Percentiles rank a stretch among this genome's conserved stretches.
Evolutionary conservation across 2,797 vertebrate genomes (phyloP).

Genomic region (Hozukius guyotensis): DNA sequence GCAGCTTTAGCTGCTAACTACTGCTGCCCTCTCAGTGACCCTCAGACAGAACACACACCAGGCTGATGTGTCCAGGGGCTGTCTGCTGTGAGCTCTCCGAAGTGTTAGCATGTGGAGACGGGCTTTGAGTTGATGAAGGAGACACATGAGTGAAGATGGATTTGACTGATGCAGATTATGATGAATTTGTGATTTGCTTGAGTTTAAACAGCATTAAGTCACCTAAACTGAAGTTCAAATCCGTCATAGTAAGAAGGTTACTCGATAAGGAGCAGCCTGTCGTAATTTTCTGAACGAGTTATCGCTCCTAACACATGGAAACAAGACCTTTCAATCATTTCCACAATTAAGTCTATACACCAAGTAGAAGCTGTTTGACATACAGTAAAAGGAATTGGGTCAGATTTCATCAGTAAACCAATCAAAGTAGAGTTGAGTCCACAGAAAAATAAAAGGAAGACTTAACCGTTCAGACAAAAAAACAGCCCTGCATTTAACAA

Average conservation of each 20-base stretch:
- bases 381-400: not conserved
- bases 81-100: conserved; percentile 12
- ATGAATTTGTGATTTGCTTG: not conserved
- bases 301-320: not conserved
- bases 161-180: conserved; percentile 10
- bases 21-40: conserved; percentile 65
- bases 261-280: not conserved
- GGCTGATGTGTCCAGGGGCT: conserved; percentile 43
- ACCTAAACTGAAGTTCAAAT: not conserved
- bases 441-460: not conserved
- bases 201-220: not conserved
- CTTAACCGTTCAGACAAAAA: not conserved
- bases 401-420: not conserved
- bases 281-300: not conserved
- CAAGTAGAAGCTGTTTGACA: not conserved
- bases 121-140: not conserved
- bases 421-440: not conserved
- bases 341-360: not conserved
- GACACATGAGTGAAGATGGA: not conserved
- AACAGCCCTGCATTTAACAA: not conserved
- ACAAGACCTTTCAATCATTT: not conserved
- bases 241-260: not conserved
- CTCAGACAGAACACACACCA: conserved; percentile 46
- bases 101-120: not conserved
- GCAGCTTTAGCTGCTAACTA: conserved; percentile 55